A percentile compares a stretch with the other conserved stretches of the same genome.
Conservation (phyloP, 37 sponge, comb jelly and placozoan genomes). For the Agelas oroides region DNA sequence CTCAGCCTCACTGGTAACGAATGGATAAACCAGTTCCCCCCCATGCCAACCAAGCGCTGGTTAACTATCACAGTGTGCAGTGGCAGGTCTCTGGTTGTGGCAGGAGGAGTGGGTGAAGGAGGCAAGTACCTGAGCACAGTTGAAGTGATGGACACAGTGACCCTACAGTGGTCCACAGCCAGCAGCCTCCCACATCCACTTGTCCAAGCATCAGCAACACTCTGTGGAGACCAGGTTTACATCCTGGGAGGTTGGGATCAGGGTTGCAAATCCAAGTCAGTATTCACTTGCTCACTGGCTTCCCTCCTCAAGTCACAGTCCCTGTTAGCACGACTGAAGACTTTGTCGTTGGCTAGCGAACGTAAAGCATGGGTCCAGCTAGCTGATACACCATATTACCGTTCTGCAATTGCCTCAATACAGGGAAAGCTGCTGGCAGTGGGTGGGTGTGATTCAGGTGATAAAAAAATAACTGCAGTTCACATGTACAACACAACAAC, state of each 20-base stretch:
- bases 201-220: not conserved
- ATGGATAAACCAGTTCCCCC: not conserved
- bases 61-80: not conserved
- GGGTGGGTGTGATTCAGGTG: not conserved
- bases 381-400: not conserved
- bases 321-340: not conserved
- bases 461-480: not conserved
- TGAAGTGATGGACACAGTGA: not conserved
- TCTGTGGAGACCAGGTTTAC: not conserved
- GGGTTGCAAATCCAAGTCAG: not conserved
- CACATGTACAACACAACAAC: not conserved
- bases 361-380: not conserved
- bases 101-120: not conserved
- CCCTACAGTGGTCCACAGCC: not conserved
- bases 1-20: not conserved
- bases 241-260: not conserved
- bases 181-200: not conserved
- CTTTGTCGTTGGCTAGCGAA: not conserved
- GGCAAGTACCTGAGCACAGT: not conserved
- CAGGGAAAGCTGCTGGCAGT: not conserved
- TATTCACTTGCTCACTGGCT: not conserved
- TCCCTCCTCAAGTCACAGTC: not conserved
- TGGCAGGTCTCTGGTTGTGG: not conserved
- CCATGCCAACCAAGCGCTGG: slow-evolving; percentile 1
- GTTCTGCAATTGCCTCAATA: not conserved